Conservation (phyloP, 2,797 vertebrate genomes). For the Tolypeutes matacus region DNA sequence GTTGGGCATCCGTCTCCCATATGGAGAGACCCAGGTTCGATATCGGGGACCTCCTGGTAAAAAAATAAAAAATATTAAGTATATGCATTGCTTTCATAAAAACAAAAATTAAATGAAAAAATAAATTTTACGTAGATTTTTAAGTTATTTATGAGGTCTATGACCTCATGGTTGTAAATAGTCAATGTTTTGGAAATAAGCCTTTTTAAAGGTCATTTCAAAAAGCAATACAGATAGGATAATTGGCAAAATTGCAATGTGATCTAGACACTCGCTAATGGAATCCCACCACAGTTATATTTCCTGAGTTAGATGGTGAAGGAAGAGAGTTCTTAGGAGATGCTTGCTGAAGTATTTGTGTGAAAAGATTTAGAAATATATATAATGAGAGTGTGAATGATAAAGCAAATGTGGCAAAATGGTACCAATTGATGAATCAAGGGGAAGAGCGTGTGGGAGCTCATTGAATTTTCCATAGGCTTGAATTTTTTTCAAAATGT, state of each 20-base stretch:
- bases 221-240: neutral
- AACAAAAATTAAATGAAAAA: neutral
- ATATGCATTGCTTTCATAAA: neutral
- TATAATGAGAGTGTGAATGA: neutral
- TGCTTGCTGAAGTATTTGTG: neutral
- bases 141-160: neutral
- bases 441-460: neutral
- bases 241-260: neutral
- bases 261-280: neutral
- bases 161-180: neutral
- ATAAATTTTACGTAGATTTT: neutral
- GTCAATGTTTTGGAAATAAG: neutral
- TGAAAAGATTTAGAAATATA: too few species aligned
- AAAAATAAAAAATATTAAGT: too few species aligned
- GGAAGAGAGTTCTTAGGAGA: neutral
- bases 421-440: neutral
- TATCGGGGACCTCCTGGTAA: too few species aligned
- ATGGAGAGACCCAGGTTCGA: too few species aligned
- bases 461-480: neutral
- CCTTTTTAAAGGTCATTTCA: neutral
- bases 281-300: neutral
- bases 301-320: neutral
- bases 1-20: too few species aligned
- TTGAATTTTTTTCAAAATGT: neutral
- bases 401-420: neutral